These are phyloP conservation scores for Rotaria macrura DNA, from an alignment of 2,888 invertebrate genomes.

Conservation along the genomic window DNA sequence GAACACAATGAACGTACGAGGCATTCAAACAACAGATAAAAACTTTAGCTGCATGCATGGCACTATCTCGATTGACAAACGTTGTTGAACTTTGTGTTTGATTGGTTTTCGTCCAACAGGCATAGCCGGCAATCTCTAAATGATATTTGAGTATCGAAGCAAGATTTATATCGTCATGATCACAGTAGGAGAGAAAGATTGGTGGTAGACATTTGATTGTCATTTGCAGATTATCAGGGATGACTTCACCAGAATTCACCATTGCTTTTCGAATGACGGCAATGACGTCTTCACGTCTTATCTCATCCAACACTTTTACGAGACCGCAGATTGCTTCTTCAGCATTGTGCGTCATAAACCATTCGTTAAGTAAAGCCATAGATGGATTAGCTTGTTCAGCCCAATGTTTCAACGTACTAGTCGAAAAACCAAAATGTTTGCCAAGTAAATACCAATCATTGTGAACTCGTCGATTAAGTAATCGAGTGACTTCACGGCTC, in stretches of 20 bases:
- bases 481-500: constrained; percentile 42
- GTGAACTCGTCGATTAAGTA: constrained; percentile 40
- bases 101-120: constrained; percentile 47
- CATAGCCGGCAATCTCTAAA: constrained; percentile 39
- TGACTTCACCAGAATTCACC: constrained; percentile 36
- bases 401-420: constrained; percentile 37
- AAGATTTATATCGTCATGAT: constrained; percentile 44
- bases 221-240: not conserved
- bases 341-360: constrained; percentile 45
- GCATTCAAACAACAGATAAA: constrained; percentile 42
- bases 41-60: constrained; percentile 43
- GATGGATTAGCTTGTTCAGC: constrained; percentile 44
- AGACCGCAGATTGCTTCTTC: constrained; percentile 41
- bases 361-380: constrained; percentile 45
- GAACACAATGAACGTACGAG: constrained; percentile 40
- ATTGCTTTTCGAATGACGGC: constrained; percentile 44
- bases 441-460: constrained; percentile 45
- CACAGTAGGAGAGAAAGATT: constrained; percentile 40
- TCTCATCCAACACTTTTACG: constrained; percentile 41
- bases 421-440: constrained; percentile 42
- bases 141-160: constrained; percentile 40
- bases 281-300: constrained; percentile 42
- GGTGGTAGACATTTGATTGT: constrained; percentile 35
- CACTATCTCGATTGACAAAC: constrained; percentile 39
- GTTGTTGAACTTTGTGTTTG: constrained; percentile 45